Percentiles rank a stretch among this genome's conserved stretches.
Conservation (phyloP, 2,888 invertebrate genomes). For the Ophioninae sp. region DNA sequence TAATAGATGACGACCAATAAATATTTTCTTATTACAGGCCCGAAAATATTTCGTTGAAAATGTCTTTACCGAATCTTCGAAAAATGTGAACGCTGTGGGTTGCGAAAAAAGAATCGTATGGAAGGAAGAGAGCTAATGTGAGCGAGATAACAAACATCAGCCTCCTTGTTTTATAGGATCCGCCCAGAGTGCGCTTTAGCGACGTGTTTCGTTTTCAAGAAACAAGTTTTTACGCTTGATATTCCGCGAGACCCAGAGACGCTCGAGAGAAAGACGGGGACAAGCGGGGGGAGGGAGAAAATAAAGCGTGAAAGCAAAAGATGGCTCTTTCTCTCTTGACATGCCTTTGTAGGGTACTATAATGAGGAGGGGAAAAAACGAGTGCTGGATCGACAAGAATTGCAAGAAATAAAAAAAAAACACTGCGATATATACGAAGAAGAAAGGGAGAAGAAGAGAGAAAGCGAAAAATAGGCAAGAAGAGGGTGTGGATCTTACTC, state of each 20-base stretch:
- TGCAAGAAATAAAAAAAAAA: slow-evolving; percentile 10
- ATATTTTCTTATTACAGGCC: background rate
- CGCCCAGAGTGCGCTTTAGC: slow-evolving; percentile 21
- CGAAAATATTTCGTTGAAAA: background rate
- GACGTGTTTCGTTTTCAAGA: slow-evolving; percentile 38
- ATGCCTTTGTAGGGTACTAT: slow-evolving; percentile 43
- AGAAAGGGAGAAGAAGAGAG: slow-evolving; percentile 5
- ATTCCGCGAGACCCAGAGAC: slow-evolving; percentile 10
- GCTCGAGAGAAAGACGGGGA: background rate
- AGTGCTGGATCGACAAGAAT: slow-evolving; percentile 26
- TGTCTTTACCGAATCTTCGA: slow-evolving; percentile 3
- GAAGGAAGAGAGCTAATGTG: background rate
- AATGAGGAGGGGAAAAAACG: slow-evolving; percentile 40
- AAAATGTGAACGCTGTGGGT: background rate
- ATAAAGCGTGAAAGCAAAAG: background rate
- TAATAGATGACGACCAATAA: background rate
- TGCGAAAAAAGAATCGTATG: background rate
- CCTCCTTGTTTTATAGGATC: slow-evolving; percentile 25
- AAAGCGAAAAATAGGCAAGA: slow-evolving; percentile 28
- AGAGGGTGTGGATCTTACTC: slow-evolving; percentile 65
- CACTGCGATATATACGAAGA: background rate
- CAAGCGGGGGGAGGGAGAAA: background rate
- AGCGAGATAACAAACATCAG: background rate
- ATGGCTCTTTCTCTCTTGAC: slow-evolving; percentile 19
- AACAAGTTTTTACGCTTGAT: slow-evolving; percentile 44